phyloP scores from a whole-genome alignment of 2,113 vertebrate species.

The Chroicocephalus ridibundus region DNA sequence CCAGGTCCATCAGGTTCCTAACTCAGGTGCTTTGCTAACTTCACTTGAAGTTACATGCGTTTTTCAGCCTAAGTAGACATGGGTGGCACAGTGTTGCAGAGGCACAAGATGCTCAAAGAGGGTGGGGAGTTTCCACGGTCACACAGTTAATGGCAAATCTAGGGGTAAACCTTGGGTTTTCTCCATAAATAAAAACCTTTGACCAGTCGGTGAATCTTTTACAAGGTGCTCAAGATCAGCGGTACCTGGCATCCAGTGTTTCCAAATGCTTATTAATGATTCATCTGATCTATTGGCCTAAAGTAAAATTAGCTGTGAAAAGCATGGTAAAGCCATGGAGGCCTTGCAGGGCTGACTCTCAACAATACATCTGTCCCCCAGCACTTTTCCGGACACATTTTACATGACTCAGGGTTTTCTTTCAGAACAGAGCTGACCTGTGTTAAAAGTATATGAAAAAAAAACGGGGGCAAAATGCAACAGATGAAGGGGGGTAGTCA shows the following conservation, averaged over 20 bases:
- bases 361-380: background rate
- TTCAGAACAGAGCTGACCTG: background rate
- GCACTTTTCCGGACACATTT: background rate
- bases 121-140: background rate
- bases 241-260: background rate
- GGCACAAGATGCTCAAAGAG: background rate
- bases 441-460: background rate
- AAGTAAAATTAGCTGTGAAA: constrained; percentile 28
- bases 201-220: constrained; percentile 47
- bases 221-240: constrained; percentile 1
- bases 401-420: background rate
- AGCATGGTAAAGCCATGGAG: background rate
- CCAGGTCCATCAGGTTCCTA: background rate
- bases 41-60: background rate
- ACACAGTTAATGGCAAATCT: constrained; percentile 49
- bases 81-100: background rate
- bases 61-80: background rate
- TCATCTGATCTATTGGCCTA: constrained; percentile 42
- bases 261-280: constrained; percentile 53
- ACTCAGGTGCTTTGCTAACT: background rate
- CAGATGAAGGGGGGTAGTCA: background rate
- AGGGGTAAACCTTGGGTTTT: constrained; percentile 1
- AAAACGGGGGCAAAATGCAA: background rate
- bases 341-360: background rate
- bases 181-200: constrained; percentile 39